A percentile compares a stretch with the other conserved stretches of the same genome.
Evolutionary conservation across 2,797 vertebrate species (phyloP).

Genomic region (Anabacerthia variegaticeps): DNA sequence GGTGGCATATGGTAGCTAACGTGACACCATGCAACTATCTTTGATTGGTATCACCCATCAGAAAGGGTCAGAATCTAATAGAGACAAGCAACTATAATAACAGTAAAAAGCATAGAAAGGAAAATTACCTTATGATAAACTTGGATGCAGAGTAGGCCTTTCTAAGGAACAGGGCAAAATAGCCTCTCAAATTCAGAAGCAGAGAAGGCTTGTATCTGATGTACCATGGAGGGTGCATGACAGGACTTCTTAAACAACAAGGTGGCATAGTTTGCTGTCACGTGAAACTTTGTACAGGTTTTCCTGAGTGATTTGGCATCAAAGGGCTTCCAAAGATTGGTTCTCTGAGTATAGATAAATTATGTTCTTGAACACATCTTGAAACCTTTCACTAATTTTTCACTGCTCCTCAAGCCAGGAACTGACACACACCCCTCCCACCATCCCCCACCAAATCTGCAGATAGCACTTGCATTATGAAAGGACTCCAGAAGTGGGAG

Average conservation of each 20-base stretch:
- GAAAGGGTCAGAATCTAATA: neutral
- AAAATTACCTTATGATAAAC: slow-evolving; percentile 7
- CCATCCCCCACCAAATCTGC: neutral
- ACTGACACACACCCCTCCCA: neutral
- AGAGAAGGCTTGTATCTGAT: neutral
- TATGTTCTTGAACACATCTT: neutral
- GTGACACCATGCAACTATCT: neutral
- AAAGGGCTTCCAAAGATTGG: neutral
- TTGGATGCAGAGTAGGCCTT: neutral
- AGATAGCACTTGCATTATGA: neutral
- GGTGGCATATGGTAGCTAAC: neutral
- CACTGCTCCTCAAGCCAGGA: neutral
- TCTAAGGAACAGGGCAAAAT: neutral
- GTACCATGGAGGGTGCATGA: neutral
- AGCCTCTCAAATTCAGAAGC: neutral
- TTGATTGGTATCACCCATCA: neutral
- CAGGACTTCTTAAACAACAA: neutral
- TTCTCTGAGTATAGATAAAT: neutral
- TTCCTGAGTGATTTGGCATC: neutral
- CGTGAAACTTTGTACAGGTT: neutral
- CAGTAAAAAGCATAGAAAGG: neutral
- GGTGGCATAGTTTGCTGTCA: neutral
- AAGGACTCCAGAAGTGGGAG: slow-evolving; percentile 3
- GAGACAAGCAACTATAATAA: neutral
- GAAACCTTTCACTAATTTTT: neutral